A percentile compares a stretch with the other conserved stretches of the same genome.
Conservation (phyloP, 2,888 invertebrate species). For the Dynastes tityus region DNA sequence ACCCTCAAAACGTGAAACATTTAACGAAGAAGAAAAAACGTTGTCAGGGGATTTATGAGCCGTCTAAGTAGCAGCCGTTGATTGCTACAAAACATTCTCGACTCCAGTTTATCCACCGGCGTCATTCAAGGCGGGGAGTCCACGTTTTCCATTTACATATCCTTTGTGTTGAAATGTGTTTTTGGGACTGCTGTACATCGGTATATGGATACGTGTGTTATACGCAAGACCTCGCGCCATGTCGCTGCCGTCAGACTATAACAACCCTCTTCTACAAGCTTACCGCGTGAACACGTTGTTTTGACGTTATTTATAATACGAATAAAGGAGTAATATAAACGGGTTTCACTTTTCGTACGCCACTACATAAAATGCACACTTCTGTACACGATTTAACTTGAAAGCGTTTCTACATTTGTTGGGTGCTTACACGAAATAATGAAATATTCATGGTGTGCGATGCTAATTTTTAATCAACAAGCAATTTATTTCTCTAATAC, state of each 20-base stretch:
- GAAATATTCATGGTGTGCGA: too few species aligned
- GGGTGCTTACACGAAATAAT: too few species aligned
- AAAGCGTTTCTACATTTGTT: too few species aligned
- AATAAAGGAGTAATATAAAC: conserved; percentile 27
- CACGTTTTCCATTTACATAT: conserved; percentile 36
- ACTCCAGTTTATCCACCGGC: conserved; percentile 22
- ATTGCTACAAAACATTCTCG: conserved; percentile 43
- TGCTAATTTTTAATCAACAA: too few species aligned
- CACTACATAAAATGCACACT: too few species aligned
- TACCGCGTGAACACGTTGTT: conserved; percentile 34
- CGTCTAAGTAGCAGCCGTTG: conserved; percentile 41
- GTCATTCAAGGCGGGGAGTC: conserved; percentile 34
- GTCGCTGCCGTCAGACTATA: background rate
- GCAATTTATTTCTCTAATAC: too few species aligned
- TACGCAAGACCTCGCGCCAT: background rate
- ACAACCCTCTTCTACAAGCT: conserved; percentile 23
- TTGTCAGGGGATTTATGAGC: conserved; percentile 27
- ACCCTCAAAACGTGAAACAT: conserved; percentile 17
- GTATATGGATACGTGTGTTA: conserved; percentile 7
- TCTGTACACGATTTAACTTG: too few species aligned
- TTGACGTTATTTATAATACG: conserved; percentile 46
- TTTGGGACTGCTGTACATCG: conserved; percentile 12
- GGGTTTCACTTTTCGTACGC: conserved; percentile 19
- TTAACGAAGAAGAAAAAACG: conserved; percentile 4
- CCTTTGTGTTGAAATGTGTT: conserved; percentile 45